Evolutionary conservation across 2,113 vertebrate species (phyloP), one percentile per base, ranked within the genome.

Genomic region (Hippocampus mohnikei): DNA sequence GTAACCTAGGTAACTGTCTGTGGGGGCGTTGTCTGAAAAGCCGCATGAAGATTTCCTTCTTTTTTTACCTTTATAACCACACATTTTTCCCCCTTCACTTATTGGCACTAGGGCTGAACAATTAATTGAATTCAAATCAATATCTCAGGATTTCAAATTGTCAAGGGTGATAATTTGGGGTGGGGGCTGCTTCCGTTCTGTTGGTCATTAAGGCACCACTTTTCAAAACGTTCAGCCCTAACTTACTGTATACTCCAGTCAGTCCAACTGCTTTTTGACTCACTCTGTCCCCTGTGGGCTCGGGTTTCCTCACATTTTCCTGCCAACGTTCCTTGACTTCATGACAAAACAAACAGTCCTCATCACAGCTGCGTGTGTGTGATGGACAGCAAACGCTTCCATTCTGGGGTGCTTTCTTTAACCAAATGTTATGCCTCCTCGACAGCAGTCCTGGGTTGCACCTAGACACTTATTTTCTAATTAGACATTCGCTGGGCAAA

Each of bases 1-100:
- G 84, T 86, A 85, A 88, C 87, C 87, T 91, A 92, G 91, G 92
- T 93, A 91, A 93, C 85, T 76, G 21, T 87, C 84, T 91, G 85
- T 80, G 80, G 83, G 75, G 83, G 81, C 44, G 82, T 82, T 74
- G 78, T 85, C 76, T 87, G 40, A 84, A 81, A 76, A 72, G 66
- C 82, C 86, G 85, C 86, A 84, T 86, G 83, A 74, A 73, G 46
- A 75, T 68, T 86, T 72, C 40, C 67, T 72, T 68, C 77, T 46
- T 42, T 23, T 25, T 62, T 79, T 69, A 81, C 82, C 16, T 16
- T 18, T 12, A 13, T 44, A 37, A 37, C 33, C 33, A 6, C 33
- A 37, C 33, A 5, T 37, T 37, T 37, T 1, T 7, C 2, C 5
- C 33, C 5, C 27, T 5, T 5, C 33, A 6, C 33, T 37, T 37